Base-by-base conservation (phyloP, 2,113 vertebrate species). In the Rhinichthys klamathensis region DNA sequence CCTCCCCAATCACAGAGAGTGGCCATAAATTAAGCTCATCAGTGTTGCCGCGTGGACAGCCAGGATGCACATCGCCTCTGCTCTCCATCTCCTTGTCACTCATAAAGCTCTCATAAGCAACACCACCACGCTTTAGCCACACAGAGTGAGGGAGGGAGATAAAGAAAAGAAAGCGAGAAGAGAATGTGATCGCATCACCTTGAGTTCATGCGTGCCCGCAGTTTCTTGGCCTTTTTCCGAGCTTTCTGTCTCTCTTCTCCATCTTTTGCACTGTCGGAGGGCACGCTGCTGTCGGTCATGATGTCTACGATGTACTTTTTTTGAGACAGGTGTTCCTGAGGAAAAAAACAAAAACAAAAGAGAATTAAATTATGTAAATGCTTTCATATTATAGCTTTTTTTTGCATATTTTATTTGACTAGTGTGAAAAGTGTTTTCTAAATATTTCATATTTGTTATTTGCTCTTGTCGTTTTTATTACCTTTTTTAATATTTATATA, bases 21-120 rank as follows among this genome's bases (percentile, higher is more conserved):
- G 97, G 95, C 94, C 93, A 97, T 98, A 98, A 98, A 98, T 99
- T 97, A 97, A 93, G 92, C 94, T 97, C 97, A 98, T 98, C 96
- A 92, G 92, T 95, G 92, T 94, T 96, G 95, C 95, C 95, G 95
- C 94, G 93, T 94, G 91, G 95, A 95, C 93, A 95, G 94, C 92
- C 88, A 89, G 89, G 91, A 95, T 96, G 94, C 95, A 96, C 95
- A 95, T 95, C 95, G 96, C 93, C 94, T 89, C 87, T 60, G 89
- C 90, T 94, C 93, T 94, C 92, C 93, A 93, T 94, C 91, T 91
- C 87, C 81, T 90, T 92, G 93, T 93, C 92, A 91, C 91, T 91
- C 89, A 91, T 92, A 90, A 91, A 93, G 85, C 79, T 89, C 87
- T 84, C 76, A 60, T 84, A 65, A 86, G 87, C 79, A 88, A 79